A percentile compares a stretch with the other conserved stretches of the same genome.
Evolutionary conservation across 35 echinoderm and acorn worm genomes (phyloP).

Genomic region (Heliocidaris tuberculata): DNA sequence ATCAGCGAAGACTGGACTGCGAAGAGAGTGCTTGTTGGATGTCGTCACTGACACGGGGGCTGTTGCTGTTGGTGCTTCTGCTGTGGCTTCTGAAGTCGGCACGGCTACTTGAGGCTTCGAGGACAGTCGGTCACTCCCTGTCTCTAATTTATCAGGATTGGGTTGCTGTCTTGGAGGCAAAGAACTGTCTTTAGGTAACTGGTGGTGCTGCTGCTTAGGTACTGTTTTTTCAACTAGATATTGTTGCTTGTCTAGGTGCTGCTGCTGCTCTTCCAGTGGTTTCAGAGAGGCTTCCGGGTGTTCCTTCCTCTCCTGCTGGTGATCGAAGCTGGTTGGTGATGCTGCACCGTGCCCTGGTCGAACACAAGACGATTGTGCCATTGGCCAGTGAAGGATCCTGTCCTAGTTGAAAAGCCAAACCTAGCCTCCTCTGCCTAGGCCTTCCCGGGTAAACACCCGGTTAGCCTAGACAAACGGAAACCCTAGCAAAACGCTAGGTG

Average conservation of each 20-base stretch:
- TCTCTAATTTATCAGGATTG: not conserved
- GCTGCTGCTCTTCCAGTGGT: conserved; percentile 27
- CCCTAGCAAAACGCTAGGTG: conserved; percentile 20
- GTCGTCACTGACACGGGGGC: not conserved
- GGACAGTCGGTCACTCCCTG: not conserved
- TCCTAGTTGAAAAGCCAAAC: not conserved
- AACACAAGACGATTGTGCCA: conserved; percentile 36
- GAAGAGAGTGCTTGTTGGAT: conserved; percentile 21
- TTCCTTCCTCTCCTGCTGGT: not conserved
- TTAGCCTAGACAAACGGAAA: conserved; percentile 44
- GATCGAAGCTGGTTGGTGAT: conserved; percentile 32
- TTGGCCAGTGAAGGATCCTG: conserved; percentile 21
- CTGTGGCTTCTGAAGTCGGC: not conserved
- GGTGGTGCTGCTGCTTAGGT: not conserved
- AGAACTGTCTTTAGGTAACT: not conserved
- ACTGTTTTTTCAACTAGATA: not conserved
- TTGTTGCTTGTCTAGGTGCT: not conserved
- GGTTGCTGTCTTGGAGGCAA: not conserved
- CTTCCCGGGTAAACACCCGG: conserved; percentile 44
- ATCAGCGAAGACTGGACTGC: conserved; percentile 36
- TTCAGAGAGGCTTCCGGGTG: not conserved
- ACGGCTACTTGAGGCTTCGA: not conserved
- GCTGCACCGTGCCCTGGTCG: conserved; percentile 30
- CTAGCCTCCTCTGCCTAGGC: conserved; percentile 26
- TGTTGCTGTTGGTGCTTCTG: not conserved